phyloP scores from a whole-genome alignment of 2,888 invertebrate genomes.

The Drosophila histrio region DNA sequence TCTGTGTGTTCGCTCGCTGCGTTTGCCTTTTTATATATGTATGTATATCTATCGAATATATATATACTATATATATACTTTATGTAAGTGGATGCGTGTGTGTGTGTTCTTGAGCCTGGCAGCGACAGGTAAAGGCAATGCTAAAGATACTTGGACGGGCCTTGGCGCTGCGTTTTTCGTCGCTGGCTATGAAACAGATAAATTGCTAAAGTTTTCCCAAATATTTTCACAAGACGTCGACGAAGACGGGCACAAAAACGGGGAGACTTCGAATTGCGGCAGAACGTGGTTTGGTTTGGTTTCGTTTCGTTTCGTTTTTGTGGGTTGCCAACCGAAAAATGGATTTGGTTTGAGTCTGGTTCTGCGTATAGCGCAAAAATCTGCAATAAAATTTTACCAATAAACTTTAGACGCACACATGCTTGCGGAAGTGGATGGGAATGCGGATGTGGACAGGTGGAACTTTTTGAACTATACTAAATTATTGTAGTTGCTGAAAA shows the following conservation, averaged over 20 bases:
- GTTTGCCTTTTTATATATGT: conserved; percentile 7
- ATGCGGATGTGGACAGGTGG: conserved; percentile 70
- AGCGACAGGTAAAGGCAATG: conserved; percentile 59
- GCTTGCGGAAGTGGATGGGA: conserved; percentile 35
- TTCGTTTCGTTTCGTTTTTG: conserved; percentile 7
- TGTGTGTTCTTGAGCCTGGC: conserved; percentile 40
- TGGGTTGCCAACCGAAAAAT: conserved; percentile 33
- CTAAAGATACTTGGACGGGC: conserved; percentile 60
- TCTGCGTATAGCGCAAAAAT: conserved; percentile 59
- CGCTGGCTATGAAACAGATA: conserved; percentile 75
- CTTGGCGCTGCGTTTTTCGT: conserved; percentile 52
- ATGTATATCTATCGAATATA: not conserved
- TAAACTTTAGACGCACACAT: conserved; percentile 66
- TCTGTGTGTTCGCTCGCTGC: not conserved
- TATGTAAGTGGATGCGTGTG: not conserved
- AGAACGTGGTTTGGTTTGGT: conserved; percentile 24
- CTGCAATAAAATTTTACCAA: conserved; percentile 78
- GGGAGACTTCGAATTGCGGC: conserved; percentile 1
- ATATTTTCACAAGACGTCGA: conserved; percentile 70
- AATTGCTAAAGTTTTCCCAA: conserved; percentile 77
- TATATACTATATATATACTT: not conserved
- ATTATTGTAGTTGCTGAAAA: conserved; percentile 76
- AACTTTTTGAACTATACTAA: conserved; percentile 78
- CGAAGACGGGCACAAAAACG: not conserved
- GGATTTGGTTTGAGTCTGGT: conserved; percentile 24